Evolutionary conservation across 2,888 invertebrate genomes (phyloP).

Genomic region (Syrista parreyssii): DNA sequence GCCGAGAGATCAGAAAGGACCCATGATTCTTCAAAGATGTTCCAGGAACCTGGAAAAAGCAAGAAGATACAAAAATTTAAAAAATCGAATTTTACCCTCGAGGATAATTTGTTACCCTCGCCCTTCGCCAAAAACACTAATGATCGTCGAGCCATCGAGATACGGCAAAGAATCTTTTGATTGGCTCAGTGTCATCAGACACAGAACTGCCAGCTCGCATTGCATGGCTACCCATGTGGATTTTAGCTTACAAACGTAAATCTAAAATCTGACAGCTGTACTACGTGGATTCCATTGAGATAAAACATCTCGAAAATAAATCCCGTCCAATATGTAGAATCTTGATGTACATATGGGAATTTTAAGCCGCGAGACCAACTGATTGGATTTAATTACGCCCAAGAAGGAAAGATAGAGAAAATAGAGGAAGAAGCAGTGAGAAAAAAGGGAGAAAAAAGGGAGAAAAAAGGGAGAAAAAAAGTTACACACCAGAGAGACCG

Average conservation of each 20-base stretch:
- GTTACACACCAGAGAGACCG: background rate
- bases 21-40: background rate
- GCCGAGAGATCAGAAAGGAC: too few species aligned
- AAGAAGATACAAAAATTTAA: background rate
- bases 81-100: background rate
- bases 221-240: too few species aligned
- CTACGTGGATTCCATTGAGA: too few species aligned
- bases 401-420: background rate
- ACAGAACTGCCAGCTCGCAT: too few species aligned
- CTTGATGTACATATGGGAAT: background rate
- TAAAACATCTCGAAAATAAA: too few species aligned
- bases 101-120: too few species aligned
- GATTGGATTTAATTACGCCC: background rate
- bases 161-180: too few species aligned
- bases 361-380: background rate
- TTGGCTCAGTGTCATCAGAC: too few species aligned
- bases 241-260: too few species aligned
- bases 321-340: rapidly evolving
- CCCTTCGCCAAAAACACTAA: too few species aligned
- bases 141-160: too few species aligned
- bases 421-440: background rate
- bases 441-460: background rate
- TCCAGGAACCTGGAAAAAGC: background rate
- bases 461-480: background rate
- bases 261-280: too few species aligned